Conservation (phyloP, 2,888 invertebrate genomes). For the Homarus gammarus region DNA sequence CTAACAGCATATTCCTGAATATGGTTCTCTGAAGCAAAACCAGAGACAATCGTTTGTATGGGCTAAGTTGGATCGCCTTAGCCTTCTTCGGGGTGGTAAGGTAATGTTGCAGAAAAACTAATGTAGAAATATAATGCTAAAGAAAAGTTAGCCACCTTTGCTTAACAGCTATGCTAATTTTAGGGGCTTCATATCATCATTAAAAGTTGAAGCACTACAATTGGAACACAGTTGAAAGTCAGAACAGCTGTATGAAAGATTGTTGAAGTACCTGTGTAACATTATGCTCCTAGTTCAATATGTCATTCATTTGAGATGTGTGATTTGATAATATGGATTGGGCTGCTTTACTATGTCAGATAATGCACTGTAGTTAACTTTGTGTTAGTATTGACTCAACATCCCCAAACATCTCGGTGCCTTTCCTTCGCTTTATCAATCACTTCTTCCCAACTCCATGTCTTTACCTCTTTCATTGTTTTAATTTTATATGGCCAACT, state of each 20-base stretch:
- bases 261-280: too few relatives aligned
- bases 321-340: neutral
- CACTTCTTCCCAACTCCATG: too few relatives aligned
- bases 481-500: too few relatives aligned
- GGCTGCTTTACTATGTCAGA: neutral
- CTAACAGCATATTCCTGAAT: slow-evolving; percentile 41
- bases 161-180: slow-evolving; percentile 39
- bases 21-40: slow-evolving; percentile 44
- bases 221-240: too few relatives aligned
- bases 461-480: too few relatives aligned
- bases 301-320: neutral
- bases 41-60: slow-evolving; percentile 61
- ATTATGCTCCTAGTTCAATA: too few relatives aligned
- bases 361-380: neutral
- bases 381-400: too few relatives aligned
- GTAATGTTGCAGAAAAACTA: slow-evolving; percentile 33
- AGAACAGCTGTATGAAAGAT: too few relatives aligned
- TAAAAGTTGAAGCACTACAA: neutral
- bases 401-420: too few relatives aligned
- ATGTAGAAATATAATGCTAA: neutral
- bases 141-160: slow-evolving; percentile 10
- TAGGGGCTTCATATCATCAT: neutral
- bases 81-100: slow-evolving; percentile 60
- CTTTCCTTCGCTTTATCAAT: too few relatives aligned
- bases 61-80: slow-evolving; percentile 64